Evolutionary conservation across 2,888 invertebrate species (phyloP), one percentile per base, ranked within the genome.

Genomic region (Netelia melanura): DNA sequence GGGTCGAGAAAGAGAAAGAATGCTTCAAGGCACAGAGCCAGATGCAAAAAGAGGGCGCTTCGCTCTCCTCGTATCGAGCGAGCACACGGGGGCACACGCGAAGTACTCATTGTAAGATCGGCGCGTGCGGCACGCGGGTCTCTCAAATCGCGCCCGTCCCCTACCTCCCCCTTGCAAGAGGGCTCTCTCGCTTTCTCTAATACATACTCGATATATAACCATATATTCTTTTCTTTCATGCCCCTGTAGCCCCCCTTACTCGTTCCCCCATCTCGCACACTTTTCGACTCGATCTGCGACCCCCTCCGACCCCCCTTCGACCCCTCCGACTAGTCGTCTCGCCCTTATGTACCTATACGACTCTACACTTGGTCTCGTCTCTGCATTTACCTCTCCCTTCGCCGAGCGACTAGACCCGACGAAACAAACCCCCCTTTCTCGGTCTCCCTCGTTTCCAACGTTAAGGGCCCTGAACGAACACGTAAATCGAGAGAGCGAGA

Each of bases 31-130:
- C 83, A 85, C 65, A 78, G 72, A 78, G 77, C 83, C 88, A 88
- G 87, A 87, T 86, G 87, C 79, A 79, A 78, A 79, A 76, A 80
- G 65, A 68, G 64, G 84, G 77, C 38, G 86, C 54, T 74, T 44
- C 0, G 11, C 62, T 62, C 25, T 72, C 48, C 23, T 87, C 61
- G 74, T 54, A 56, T 75, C 83, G 85, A 56, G 77, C 83, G 84
- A 87, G 83, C 83, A 86, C 86, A 87, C 84, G 90, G 92, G 92
- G 90, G 80, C 74, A 80, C 91, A 92, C 90, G 89, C 91, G 90
- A 92, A 92, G 92, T 91, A 90, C 89, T 92, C 90, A 93, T 93
- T 93, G 93, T 92, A 93, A 93, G 94, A 93, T 92, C 88, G 93
- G 92, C 92, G 93, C 93, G 93, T 93, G 93, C 93, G 92, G 92